A percentile compares a stretch with the other conserved stretches of the same genome.
Evolutionary conservation across 2,113 vertebrate genomes (phyloP).

Genomic region (Chunga burmeisteri): DNA sequence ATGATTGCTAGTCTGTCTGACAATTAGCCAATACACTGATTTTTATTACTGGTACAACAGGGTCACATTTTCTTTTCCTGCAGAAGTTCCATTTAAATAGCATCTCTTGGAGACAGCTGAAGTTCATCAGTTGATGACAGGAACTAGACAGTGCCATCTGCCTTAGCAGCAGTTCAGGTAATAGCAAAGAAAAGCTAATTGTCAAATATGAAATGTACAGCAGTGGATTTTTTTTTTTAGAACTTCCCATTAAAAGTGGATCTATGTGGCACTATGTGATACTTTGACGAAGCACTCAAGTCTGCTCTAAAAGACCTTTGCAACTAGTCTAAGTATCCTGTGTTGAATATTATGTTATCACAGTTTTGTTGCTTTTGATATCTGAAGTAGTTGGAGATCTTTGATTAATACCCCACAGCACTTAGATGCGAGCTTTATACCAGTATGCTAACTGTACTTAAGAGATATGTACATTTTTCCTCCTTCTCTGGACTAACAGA

Average conservation of each 20-base stretch:
- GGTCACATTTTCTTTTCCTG: constrained; percentile 1
- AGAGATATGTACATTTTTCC: background rate
- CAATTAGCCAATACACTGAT: constrained; percentile 21
- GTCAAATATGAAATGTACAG: background rate
- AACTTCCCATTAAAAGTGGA: background rate
- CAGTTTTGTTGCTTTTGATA: background rate
- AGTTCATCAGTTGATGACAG: constrained; percentile 60
- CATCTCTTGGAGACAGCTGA: constrained; percentile 43
- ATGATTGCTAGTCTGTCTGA: background rate
- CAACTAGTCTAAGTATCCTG: background rate
- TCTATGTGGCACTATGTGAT: background rate
- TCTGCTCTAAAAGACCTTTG: background rate
- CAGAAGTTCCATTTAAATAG: background rate
- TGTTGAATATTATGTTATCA: background rate
- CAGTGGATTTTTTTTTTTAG: background rate
- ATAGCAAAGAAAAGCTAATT: constrained; percentile 40
- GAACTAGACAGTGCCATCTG: constrained; percentile 66
- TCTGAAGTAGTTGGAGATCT: background rate
- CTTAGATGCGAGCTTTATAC: background rate
- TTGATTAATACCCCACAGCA: background rate
- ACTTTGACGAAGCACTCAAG: background rate
- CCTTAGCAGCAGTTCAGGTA: constrained; percentile 56
- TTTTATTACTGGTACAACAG: constrained; percentile 21
- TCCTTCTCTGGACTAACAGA: background rate
- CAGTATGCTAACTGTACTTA: background rate